phyloP scores from a whole-genome alignment of 2,113 vertebrate genomes.

The Tragelaphus imberbis region DNA sequence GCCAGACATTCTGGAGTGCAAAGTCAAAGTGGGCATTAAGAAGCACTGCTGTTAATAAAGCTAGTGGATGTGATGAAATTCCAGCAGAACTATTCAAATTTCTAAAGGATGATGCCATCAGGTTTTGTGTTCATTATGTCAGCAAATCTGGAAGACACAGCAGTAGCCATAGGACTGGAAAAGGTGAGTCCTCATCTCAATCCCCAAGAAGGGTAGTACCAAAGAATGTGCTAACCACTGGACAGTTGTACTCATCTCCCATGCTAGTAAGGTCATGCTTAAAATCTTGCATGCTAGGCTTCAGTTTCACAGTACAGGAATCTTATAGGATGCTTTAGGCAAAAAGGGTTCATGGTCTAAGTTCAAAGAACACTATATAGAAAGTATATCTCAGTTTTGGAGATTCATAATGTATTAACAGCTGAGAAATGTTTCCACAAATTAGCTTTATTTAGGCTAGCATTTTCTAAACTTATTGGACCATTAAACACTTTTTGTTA shows the following conservation, averaged over 20 bases:
- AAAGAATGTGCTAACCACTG: neutral
- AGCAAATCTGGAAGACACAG: neutral
- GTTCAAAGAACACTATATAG: neutral
- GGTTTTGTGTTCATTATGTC: neutral
- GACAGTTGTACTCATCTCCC: neutral
- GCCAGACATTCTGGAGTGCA: neutral
- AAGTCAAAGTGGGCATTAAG: neutral
- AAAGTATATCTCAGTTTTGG: neutral
- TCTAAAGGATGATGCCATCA: neutral
- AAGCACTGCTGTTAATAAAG: neutral
- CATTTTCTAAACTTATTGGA: neutral
- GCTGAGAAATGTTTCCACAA: neutral
- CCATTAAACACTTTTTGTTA: neutral
- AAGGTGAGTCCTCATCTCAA: neutral
- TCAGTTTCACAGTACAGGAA: neutral
- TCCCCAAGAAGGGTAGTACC: neutral
- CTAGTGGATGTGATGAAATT: neutral
- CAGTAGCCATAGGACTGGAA: neutral
- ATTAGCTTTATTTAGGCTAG: neutral
- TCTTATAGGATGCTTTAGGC: neutral
- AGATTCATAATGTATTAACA: neutral
- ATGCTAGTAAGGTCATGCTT: neutral
- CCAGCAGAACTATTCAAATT: neutral
- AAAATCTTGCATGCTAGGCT: neutral
- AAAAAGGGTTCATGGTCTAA: neutral